Conservation (phyloP, 2,888 invertebrate genomes). For the Miltochrista miniata region DNA sequence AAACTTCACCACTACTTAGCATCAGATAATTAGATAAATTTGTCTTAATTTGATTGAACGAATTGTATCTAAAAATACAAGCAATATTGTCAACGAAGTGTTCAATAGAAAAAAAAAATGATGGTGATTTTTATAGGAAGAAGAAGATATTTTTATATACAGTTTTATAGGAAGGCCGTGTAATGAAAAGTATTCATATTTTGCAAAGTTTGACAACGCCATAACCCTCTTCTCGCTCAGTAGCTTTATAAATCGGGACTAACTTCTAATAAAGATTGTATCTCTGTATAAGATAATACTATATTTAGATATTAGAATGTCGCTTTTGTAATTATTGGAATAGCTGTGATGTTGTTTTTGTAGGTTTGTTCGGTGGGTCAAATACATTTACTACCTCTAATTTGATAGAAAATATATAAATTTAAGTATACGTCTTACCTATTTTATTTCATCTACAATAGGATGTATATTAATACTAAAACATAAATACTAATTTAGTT, state of each 20-base stretch:
- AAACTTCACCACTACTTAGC: too few relatives aligned
- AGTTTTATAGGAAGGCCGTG: constrained; percentile 27
- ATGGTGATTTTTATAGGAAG: constrained; percentile 18
- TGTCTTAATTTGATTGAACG: too few relatives aligned
- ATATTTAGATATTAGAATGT: constrained; percentile 23
- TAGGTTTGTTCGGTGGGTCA: constrained; percentile 15
- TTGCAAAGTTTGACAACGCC: constrained; percentile 28
- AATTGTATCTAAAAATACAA: too few relatives aligned
- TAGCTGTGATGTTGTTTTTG: constrained; percentile 27
- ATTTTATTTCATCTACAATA: too few relatives aligned
- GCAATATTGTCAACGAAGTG: constrained; percentile 3
- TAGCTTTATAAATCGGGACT: constrained; percentile 28
- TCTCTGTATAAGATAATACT: constrained; percentile 30
- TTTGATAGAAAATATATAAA: too few relatives aligned
- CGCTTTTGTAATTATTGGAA: constrained; percentile 35
- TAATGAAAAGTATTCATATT: constrained; percentile 42
- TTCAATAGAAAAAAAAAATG: too few relatives aligned
- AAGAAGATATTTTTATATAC: constrained; percentile 26
- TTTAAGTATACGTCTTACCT: too few relatives aligned
- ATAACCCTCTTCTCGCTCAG: constrained; percentile 12
- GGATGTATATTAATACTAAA: too few relatives aligned
- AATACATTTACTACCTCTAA: too few relatives aligned
- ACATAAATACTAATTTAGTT: too few relatives aligned
- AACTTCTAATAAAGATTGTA: constrained; percentile 29
- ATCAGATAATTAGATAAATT: too few relatives aligned